phyloP scores from a whole-genome alignment of 2,797 vertebrate species.

The Phataginus tetradactyla region DNA sequence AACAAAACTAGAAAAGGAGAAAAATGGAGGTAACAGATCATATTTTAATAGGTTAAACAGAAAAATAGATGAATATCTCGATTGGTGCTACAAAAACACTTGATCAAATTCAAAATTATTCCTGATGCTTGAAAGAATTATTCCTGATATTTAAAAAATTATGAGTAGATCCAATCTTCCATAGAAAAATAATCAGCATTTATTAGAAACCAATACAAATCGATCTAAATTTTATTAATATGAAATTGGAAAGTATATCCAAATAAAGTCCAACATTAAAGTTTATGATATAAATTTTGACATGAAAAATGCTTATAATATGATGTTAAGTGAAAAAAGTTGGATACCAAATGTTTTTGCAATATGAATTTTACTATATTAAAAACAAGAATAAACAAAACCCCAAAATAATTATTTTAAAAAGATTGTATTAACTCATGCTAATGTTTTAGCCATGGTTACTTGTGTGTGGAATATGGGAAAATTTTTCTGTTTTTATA shows the following conservation, averaged over 20 bases:
- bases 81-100: neutral
- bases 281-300: neutral
- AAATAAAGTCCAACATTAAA: neutral
- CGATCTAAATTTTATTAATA: neutral
- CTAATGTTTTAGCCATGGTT: slow-evolving; percentile 3
- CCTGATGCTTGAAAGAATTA: neutral
- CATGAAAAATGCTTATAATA: neutral
- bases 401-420: neutral
- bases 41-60: neutral
- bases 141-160: neutral
- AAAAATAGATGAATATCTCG: neutral
- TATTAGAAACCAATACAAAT: neutral
- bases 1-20: neutral
- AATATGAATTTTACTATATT: neutral
- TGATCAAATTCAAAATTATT: neutral
- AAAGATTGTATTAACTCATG: neutral
- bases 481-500: neutral
- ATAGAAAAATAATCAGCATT: neutral
- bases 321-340: neutral
- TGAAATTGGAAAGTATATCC: neutral
- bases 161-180: neutral
- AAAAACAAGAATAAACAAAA: neutral
- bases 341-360: neutral
- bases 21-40: neutral
- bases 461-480: neutral